These are phyloP conservation scores for Ormia ochracea DNA, from an alignment of 2,888 invertebrate genomes.

Conservation along the genomic window DNA sequence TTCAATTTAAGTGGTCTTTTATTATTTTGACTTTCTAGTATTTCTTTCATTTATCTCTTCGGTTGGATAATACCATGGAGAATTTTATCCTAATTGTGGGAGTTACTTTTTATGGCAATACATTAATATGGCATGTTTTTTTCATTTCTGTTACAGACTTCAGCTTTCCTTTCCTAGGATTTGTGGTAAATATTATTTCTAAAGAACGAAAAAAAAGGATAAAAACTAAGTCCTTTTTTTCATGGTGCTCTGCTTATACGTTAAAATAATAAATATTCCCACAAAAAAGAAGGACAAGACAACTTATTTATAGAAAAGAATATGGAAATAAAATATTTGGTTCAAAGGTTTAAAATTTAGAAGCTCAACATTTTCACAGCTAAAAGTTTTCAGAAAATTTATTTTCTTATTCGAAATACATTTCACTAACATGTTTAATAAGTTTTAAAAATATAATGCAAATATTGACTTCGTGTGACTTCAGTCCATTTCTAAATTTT, in stretches of 20 bases:
- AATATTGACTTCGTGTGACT: too few species aligned
- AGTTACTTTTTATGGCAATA: constrained; percentile 40
- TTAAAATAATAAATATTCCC: not conserved
- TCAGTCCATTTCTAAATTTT: too few species aligned
- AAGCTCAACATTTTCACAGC: too few species aligned
- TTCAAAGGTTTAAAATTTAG: too few species aligned
- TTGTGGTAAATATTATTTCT: not conserved
- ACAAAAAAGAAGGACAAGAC: not conserved
- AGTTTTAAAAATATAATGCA: too few species aligned
- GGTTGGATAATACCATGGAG: constrained; percentile 38
- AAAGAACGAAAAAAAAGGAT: not conserved
- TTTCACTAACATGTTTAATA: too few species aligned
- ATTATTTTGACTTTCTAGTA: constrained; percentile 29
- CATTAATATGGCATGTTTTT: constrained; percentile 1
- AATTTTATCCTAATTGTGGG: constrained; percentile 39
- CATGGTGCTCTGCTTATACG: not conserved
- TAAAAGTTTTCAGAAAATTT: too few species aligned
- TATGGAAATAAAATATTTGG: not conserved
- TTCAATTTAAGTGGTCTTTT: constrained; percentile 51
- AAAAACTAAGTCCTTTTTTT: constrained; percentile 6
- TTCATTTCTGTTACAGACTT: not conserved
- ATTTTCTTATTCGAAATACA: too few species aligned
- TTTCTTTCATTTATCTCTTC: constrained; percentile 29
- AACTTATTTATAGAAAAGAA: not conserved
- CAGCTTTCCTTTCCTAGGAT: not conserved